Conservation (phyloP, 2,113 vertebrate genomes). For the Paracanthobrama guichenoti region DNA sequence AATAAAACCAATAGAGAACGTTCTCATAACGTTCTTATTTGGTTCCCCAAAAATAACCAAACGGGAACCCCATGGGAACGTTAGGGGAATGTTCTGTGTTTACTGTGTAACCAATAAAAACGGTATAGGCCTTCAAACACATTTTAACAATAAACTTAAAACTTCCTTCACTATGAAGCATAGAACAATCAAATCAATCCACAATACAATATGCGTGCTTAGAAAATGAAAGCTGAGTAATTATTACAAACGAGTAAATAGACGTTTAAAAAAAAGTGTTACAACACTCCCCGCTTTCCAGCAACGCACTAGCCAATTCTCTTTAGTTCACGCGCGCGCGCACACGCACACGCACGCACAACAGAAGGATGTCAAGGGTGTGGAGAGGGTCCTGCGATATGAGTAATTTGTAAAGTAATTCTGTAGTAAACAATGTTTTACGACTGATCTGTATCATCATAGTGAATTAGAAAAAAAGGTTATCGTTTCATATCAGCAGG, state of each 20-base stretch:
- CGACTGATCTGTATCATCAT: background rate
- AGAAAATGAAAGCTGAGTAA: background rate
- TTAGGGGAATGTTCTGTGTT: too few relatives aligned
- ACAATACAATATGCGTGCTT: too few relatives aligned
- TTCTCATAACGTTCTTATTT: too few relatives aligned
- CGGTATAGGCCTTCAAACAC: background rate
- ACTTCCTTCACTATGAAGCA: too few relatives aligned
- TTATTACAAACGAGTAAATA: background rate
- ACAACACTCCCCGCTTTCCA: background rate
- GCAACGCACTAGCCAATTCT: background rate
- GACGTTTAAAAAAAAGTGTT: background rate
- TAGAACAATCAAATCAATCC: too few relatives aligned
- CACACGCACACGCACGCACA: background rate
- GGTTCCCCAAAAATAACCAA: too few relatives aligned
- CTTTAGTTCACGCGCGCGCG: background rate
- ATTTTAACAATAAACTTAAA: too few relatives aligned
- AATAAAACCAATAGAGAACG: too few relatives aligned
- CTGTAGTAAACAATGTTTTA: conserved; percentile 19
- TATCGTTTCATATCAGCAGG: background rate
- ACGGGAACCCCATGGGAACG: too few relatives aligned
- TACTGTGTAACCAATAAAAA: background rate
- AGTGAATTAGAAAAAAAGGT: background rate
- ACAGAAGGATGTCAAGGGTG: conserved; percentile 15
- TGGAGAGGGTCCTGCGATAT: background rate
- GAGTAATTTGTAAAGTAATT: background rate